Evolutionary conservation across 2,113 vertebrate species (phyloP).

Genomic region (Lepus timidus): DNA sequence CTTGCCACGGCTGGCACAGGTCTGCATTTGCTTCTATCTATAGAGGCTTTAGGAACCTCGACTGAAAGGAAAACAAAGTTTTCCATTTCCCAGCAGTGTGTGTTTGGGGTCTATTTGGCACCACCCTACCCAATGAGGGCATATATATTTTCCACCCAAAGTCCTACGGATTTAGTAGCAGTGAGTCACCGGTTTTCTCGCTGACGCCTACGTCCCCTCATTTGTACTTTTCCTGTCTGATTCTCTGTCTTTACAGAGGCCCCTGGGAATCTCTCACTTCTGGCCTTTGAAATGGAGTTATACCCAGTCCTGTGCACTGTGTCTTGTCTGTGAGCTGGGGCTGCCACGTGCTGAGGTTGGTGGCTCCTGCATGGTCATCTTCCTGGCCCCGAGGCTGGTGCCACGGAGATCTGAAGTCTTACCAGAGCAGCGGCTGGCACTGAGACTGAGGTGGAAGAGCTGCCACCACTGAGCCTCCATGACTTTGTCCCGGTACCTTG

Average conservation of each 20-base stretch:
- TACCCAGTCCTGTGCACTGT: accelerated
- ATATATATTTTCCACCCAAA: slow-evolving; percentile 16
- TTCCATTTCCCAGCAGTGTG: neutral
- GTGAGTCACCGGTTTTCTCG: slow-evolving; percentile 73
- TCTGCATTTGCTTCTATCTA: slow-evolving; percentile 43
- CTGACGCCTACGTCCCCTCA: slow-evolving; percentile 55
- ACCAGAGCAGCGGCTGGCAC: accelerated
- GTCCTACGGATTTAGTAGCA: slow-evolving; percentile 25
- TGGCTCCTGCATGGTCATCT: neutral
- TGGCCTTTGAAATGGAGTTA: neutral
- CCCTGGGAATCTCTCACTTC: neutral
- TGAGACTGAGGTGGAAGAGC: accelerated
- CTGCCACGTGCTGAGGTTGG: accelerated
- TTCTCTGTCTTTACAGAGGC: neutral
- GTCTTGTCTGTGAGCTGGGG: neutral
- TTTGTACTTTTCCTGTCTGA: slow-evolving; percentile 41
- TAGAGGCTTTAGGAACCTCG: neutral
- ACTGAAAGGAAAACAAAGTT: slow-evolving; percentile 49
- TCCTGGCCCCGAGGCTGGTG: neutral
- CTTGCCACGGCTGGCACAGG: neutral
- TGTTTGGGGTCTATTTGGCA: neutral
- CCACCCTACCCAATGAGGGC: slow-evolving; percentile 48
- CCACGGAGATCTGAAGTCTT: neutral
- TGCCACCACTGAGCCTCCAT: no score
- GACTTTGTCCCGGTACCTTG: accelerated